These are phyloP conservation scores for Hedychridium roseum DNA, from an alignment of 2,888 invertebrate genomes.

Conservation along the genomic window DNA sequence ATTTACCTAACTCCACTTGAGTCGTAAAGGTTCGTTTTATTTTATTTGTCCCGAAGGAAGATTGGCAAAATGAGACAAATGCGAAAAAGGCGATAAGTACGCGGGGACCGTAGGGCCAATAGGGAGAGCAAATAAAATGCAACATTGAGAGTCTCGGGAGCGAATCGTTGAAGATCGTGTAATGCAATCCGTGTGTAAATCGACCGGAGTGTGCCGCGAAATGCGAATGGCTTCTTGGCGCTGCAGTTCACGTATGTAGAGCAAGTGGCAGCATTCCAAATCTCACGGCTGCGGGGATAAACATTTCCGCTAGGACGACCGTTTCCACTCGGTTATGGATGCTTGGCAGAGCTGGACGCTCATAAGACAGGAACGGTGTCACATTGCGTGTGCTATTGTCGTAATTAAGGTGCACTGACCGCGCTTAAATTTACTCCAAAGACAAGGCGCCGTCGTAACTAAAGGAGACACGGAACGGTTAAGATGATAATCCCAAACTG, in stretches of 20 bases:
- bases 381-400: too few relatives aligned
- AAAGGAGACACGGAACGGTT: too few relatives aligned
- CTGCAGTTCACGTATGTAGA: slow-evolving; percentile 53
- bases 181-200: slow-evolving; percentile 54
- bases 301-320: slow-evolving; percentile 50
- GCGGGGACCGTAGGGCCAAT: too few relatives aligned
- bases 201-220: slow-evolving; percentile 42
- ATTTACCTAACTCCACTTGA: too few relatives aligned
- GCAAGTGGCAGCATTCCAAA: slow-evolving; percentile 60
- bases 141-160: slow-evolving; percentile 24
- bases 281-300: slow-evolving; percentile 52
- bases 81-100: not conserved
- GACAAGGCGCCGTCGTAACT: too few relatives aligned
- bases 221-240: slow-evolving; percentile 47
- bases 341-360: slow-evolving; percentile 22
- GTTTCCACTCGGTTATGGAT: slow-evolving; percentile 31
- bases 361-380: too few relatives aligned
- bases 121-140: slow-evolving; percentile 22
- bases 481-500: too few relatives aligned
- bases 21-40: too few relatives aligned
- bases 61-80: too few relatives aligned
- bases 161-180: slow-evolving; percentile 47
- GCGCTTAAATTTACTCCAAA: too few relatives aligned
- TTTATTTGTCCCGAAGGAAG: too few relatives aligned
- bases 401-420: too few relatives aligned